A percentile compares a stretch with the other conserved stretches of the same genome.
These are phyloP conservation scores for Tyrannus savana DNA, from an alignment of 2,113 vertebrate species.

Conservation along the genomic window DNA sequence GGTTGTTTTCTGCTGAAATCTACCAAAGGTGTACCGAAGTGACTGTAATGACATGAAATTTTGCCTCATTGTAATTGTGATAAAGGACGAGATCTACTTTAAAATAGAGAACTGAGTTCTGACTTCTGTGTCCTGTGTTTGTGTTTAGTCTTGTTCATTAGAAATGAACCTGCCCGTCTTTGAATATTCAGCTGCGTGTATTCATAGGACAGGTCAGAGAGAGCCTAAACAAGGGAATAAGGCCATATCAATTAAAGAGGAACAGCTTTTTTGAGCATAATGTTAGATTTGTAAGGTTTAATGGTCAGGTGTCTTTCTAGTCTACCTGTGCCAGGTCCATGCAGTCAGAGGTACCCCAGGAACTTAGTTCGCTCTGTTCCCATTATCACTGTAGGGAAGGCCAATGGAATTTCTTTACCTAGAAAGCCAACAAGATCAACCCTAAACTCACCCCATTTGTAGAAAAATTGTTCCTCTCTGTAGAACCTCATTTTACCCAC, in stretches of 20 bases:
- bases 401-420: background rate
- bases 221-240: background rate
- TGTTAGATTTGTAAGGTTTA: background rate
- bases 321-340: background rate
- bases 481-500: background rate
- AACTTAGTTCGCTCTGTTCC: background rate
- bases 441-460: background rate
- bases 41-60: background rate
- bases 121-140: background rate
- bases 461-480: background rate
- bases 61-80: background rate
- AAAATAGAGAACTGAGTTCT: background rate
- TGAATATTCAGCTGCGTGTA: background rate
- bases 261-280: background rate
- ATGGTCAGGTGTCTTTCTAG: background rate
- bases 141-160: background rate
- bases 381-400: background rate
- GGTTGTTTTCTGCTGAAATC: background rate
- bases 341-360: background rate
- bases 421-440: background rate
- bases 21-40: rapidly evolving
- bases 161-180: background rate
- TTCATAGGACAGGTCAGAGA: background rate
- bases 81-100: background rate
- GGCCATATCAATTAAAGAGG: background rate